Conservation (phyloP, 2,797 vertebrate species). For the Smutsia temminckii region DNA sequence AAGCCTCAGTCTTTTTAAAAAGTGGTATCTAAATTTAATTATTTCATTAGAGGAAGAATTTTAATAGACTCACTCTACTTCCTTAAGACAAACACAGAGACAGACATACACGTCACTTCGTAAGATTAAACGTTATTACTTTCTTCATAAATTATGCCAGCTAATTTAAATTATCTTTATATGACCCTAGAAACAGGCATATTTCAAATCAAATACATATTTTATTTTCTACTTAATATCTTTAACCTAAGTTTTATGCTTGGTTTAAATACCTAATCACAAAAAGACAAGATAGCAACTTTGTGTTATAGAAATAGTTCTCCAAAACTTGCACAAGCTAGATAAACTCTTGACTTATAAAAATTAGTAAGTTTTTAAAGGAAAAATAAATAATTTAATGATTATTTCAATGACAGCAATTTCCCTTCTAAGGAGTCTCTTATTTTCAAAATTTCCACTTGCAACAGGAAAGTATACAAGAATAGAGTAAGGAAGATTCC, state of each 20-base stretch:
- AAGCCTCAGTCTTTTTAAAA: conserved; percentile 27
- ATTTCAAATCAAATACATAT: conserved; percentile 39
- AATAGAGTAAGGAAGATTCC: conserved; percentile 6
- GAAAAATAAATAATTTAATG: conserved; percentile 39
- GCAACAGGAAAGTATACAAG: neutral
- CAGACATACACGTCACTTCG: neutral
- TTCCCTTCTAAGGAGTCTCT: conserved; percentile 27
- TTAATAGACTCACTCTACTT: conserved; percentile 39
- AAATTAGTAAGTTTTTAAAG: conserved; percentile 38
- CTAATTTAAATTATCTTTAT: conserved; percentile 27
- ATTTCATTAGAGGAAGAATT: conserved; percentile 37
- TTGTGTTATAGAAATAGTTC: neutral
- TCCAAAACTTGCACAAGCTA: neutral
- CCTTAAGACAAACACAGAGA: conserved; percentile 35
- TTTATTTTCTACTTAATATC: neutral
- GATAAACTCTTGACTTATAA: conserved; percentile 20
- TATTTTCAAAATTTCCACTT: conserved; percentile 62
- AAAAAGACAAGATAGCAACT: conserved; percentile 43
- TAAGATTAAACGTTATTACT: conserved; percentile 28
- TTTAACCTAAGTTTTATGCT: neutral
- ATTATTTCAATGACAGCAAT: conserved; percentile 45
- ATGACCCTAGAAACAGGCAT: neutral
- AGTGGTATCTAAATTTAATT: conserved; percentile 16
- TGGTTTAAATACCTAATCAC: conserved; percentile 45
- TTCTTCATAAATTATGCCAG: conserved; percentile 7